These are phyloP conservation scores for Neotoma lepida DNA, from an alignment of 2,113 vertebrate species.

Conservation along the genomic window DNA sequence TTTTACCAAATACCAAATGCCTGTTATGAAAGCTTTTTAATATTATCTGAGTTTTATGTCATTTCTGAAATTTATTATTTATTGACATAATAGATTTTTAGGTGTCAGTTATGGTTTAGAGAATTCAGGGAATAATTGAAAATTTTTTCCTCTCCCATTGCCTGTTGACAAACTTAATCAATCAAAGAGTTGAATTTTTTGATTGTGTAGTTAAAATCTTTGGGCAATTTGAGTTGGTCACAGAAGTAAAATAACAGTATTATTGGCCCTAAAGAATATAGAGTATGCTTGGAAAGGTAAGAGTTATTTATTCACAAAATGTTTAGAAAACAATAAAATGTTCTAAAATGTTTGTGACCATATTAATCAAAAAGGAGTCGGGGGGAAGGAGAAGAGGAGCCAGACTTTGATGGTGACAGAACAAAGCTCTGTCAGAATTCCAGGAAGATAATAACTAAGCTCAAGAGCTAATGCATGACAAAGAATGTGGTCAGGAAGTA, in stretches of 20 bases:
- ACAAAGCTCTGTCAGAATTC: background rate
- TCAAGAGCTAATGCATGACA: background rate
- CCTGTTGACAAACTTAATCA: slow-evolving; percentile 21
- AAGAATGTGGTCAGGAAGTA: background rate
- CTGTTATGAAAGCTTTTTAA: background rate
- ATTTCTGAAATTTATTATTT: slow-evolving; percentile 59
- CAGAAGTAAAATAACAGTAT: background rate
- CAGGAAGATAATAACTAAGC: background rate
- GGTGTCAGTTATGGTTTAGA: slow-evolving; percentile 32
- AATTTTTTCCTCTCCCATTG: background rate
- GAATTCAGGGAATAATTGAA: slow-evolving; percentile 12
- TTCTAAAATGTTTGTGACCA: background rate
- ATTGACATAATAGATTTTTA: slow-evolving; percentile 54
- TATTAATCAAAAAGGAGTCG: background rate
- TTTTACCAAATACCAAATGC: slow-evolving; percentile 60
- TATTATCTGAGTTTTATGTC: slow-evolving; percentile 37
- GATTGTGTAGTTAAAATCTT: background rate
- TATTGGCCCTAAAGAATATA: background rate
- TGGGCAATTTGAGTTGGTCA: background rate
- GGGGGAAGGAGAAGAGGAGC: background rate
- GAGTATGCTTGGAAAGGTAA: background rate
- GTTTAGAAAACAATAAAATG: slow-evolving; percentile 1
- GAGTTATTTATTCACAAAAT: background rate
- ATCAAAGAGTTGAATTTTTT: slow-evolving; percentile 2
- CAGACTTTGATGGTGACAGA: background rate